Evolutionary conservation across 2,797 vertebrate species (phyloP), one percentile per base, ranked within the genome.

Genomic region (Myoxocephalus aenaeus): DNA sequence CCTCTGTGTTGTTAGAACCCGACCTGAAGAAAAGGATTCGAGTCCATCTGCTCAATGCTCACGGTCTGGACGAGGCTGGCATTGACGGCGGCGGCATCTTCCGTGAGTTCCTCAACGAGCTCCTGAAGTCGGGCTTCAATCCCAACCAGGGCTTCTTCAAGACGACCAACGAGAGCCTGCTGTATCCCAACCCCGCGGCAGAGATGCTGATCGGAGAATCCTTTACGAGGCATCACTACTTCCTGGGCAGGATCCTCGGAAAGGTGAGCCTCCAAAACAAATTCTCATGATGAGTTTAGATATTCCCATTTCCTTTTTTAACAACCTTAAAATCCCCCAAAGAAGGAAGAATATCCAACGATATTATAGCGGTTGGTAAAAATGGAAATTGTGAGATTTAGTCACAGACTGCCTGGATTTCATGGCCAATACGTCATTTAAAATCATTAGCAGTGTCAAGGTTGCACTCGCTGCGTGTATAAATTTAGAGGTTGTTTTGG

Each of bases 101-200:
- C 86, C 93, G 98, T 38, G 98, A 99, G 91, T 99, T 99, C 90
- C 94, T 99, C 69, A 99, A 98, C 7, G 98, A 99, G 83, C 96
- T 99, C 22, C 96, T 99, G 74, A 99, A 98, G 86, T 97, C 98
- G 0, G 98, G 98, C 73, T 99, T 99, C 89, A 99, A 99, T 83
- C 98, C 98, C 69, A 99, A 99, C 93, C 98, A 99, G 90, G 98
- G 98, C 0, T 98, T 99, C 93, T 99, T 99, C 93, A 99, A 97
- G 91, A 99, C 98, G 18, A 99, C 98, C 73, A 99, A 99, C 25
- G 98, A 99, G 82, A 96, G 98, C 6, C 95, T 99, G 77, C 95
- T 99, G 63, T 99, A 98, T 64, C 96, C 98, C 58, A 99, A 95
- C 86, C 98, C 98, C 2, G 96, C 97, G 10, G 97, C 98, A 3